Base-by-base conservation (phyloP, 2,888 invertebrate genomes). In the Morinoia aosen region DNA sequence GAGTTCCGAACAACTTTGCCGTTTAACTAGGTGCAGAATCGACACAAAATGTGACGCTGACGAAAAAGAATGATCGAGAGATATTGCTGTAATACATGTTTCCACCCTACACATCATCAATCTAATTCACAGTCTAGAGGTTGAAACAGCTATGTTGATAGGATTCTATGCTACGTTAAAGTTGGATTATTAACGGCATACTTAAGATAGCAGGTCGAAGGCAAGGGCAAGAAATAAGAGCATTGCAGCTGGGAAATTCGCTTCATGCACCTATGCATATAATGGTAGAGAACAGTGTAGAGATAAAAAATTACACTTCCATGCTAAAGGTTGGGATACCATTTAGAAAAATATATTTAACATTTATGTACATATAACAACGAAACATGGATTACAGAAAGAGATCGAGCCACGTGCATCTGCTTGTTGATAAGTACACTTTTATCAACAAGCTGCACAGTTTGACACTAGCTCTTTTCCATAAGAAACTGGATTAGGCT, bases 321-420 rank as follows among this genome's bases (percentile, higher is more conserved):
- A 57, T 93, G 93, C 56, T 57, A 56, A 93, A 58, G 58, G 93
- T n/a, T 93, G 56, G 93, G 93, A 93, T 25, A 95, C 61, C 95
- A 95, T 64, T 64, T 95, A 95, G 95, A 95, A 95, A 95, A 95
- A 95, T 95, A 95, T 95, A 95, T 95, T 95, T n/a, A 95, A 95
- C 95, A 95, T 95, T 58, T 95, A 95, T 95, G 56, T 95, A 95
- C 95, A 95, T 58, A 40, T 95, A 61, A 64, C 64, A 95, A 95
- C 95, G 25, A 95, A 93, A 93, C 93, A 93, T 93, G 93, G 93
- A 93, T 57, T 93, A n/a, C n/a, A 33, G 93, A 57, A 93, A 57
- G 58, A 56, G 16, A 57, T 48, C 40, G 90, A 76, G 33, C 76
- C 76, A 33, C 33, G 76, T 76, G 76, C 76, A 76, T 76, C 76